phyloP scores from a whole-genome alignment of 2,888 invertebrate species.

The Oscheius onirici region DNA sequence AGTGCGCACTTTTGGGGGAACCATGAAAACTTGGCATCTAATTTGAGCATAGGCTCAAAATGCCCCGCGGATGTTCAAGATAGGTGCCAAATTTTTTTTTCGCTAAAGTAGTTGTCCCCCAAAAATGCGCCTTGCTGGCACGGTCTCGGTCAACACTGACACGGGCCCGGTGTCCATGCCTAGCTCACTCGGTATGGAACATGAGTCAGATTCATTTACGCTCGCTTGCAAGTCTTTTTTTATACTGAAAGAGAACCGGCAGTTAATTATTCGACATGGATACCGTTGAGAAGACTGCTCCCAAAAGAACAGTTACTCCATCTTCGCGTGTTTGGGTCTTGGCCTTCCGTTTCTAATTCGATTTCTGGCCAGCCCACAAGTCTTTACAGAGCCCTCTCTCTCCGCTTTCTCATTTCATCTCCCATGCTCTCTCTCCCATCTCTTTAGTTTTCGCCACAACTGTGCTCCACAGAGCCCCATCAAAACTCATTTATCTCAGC shows the following conservation, averaged over 20 bases:
- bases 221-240: neutral
- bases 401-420: constrained; percentile 11
- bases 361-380: constrained; percentile 1
- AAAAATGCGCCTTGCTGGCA: no score
- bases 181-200: neutral
- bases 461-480: neutral
- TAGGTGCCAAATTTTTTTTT: neutral
- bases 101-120: neutral
- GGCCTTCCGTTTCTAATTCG: constrained; percentile 31
- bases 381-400: constrained; percentile 4
- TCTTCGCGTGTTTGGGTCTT: constrained; percentile 5
- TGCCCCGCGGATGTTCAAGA: no score
- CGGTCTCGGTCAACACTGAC: no score
- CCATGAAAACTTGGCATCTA: no score
- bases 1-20: no score
- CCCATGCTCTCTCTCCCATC: constrained; percentile 9
- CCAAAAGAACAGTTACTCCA: neutral
- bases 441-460: neutral
- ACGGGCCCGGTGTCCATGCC: no score
- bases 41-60: no score
- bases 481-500: neutral
- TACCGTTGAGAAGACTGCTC: neutral
- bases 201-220: neutral
- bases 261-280: neutral
- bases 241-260: neutral